Conservation (phyloP, 2,888 invertebrate genomes). For the Himalopsyche anomala region DNA sequence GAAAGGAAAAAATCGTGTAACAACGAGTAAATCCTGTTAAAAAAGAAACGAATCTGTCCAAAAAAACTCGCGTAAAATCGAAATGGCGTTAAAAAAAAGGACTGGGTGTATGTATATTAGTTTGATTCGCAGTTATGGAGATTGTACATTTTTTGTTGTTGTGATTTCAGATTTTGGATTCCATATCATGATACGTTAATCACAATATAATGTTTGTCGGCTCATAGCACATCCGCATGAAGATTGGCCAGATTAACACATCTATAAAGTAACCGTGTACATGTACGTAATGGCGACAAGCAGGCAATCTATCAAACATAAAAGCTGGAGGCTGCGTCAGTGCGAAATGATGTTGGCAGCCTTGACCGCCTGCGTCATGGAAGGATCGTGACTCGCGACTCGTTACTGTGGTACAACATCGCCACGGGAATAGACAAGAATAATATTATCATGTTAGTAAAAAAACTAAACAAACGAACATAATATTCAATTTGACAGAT, state of each 20-base stretch:
- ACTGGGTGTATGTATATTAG: too few species aligned
- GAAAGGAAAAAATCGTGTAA: too few species aligned
- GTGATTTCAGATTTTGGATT: too few species aligned
- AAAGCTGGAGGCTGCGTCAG: conserved; percentile 1
- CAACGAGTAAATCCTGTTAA: too few species aligned
- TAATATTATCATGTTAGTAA: neutral
- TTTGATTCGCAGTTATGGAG: too few species aligned
- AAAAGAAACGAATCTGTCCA: too few species aligned
- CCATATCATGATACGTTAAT: too few species aligned
- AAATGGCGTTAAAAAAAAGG: too few species aligned
- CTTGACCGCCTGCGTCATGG: conserved; percentile 29
- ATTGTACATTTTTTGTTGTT: too few species aligned
- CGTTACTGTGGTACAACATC: neutral
- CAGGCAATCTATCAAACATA: neutral
- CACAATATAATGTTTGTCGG: neutral
- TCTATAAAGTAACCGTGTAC: neutral
- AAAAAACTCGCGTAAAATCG: too few species aligned
- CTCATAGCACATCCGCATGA: neutral
- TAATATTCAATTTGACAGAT: too few species aligned
- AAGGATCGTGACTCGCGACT: conserved; percentile 27
- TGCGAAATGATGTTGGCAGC: conserved; percentile 9
- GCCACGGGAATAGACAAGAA: conserved; percentile 3
- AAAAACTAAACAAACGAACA: too few species aligned
- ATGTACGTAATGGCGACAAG: neutral
- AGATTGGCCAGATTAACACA: conserved; percentile 20